These are phyloP conservation scores for Leptonema lineaticorne DNA, from an alignment of 1,140 invertebrate species.

Conservation along the genomic window DNA sequence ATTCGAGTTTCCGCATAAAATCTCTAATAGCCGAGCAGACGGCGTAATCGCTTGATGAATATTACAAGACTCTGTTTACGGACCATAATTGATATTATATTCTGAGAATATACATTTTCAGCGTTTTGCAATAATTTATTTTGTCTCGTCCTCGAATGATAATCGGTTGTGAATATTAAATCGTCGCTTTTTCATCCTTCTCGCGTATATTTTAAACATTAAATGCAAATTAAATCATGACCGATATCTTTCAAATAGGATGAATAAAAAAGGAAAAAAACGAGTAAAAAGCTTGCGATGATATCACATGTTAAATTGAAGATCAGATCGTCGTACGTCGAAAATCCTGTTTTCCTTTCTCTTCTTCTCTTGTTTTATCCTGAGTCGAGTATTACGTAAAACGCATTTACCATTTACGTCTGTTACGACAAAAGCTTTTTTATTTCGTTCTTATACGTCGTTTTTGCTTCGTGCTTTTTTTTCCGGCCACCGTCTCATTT, in stretches of 20 bases:
- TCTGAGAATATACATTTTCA: background rate
- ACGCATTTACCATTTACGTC: slow-evolving; percentile 20
- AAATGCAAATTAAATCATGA: background rate
- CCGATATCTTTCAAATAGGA: background rate
- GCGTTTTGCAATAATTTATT: background rate
- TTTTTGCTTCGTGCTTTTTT: background rate
- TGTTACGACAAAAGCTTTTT: slow-evolving; percentile 15
- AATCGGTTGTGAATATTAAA: slow-evolving; percentile 1
- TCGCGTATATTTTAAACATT: background rate
- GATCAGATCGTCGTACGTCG: slow-evolving; percentile 9
- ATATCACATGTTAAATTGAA: slow-evolving; percentile 17
- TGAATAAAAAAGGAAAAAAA: background rate
- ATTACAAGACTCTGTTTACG: slow-evolving; percentile 15
- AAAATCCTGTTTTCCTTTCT: slow-evolving; percentile 18
- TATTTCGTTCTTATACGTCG: background rate
- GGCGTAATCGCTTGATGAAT: slow-evolving; percentile 15
- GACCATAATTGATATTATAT: slow-evolving; percentile 9
- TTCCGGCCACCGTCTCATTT: background rate
- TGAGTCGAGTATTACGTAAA: slow-evolving; percentile 16
- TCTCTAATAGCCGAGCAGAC: slow-evolving; percentile 7
- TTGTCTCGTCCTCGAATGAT: background rate
- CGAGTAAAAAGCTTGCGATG: background rate
- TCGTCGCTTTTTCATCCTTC: background rate
- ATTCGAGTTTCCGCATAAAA: slow-evolving; percentile 16
- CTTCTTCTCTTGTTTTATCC: background rate